Evolutionary conservation across 92 coral and sea anemone species (phyloP).

Genomic region (Zoanthus gigantus): DNA sequence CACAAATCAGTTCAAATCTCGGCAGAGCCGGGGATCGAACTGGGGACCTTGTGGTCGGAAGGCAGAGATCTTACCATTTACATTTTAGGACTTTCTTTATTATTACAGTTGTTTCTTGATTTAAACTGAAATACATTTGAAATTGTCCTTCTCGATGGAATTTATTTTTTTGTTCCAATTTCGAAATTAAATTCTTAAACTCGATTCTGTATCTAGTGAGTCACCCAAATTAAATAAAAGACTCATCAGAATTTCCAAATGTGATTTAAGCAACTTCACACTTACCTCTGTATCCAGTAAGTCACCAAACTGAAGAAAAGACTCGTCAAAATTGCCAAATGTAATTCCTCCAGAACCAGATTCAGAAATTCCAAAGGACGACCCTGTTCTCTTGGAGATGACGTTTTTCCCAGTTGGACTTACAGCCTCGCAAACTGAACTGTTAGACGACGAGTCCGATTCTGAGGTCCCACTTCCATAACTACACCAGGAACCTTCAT

Average conservation of each 20-base stretch:
- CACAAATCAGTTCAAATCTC: too few relatives aligned
- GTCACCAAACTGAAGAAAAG: constrained; percentile 90
- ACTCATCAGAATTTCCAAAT: constrained; percentile 64
- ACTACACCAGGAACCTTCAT: constrained; percentile 89
- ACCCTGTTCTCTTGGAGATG: constrained; percentile 56
- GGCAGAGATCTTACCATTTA: too few relatives aligned
- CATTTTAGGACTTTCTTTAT: too few relatives aligned
- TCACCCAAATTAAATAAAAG: constrained; percentile 88
- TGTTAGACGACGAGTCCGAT: constrained; percentile 35
- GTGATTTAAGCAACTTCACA: not conserved
- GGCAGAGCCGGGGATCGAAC: too few relatives aligned
- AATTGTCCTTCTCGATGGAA: too few relatives aligned
- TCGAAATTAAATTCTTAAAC: not conserved
- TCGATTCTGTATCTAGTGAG: constrained; percentile 84
- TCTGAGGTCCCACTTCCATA: constrained; percentile 55
- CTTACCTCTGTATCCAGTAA: constrained; percentile 87
- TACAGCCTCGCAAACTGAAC: constrained; percentile 40
- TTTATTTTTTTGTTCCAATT: too few relatives aligned
- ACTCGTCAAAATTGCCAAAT: constrained; percentile 80
- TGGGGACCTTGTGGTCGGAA: too few relatives aligned
- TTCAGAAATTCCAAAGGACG: constrained; percentile 79
- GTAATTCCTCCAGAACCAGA: constrained; percentile 92
- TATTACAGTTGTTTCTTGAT: too few relatives aligned
- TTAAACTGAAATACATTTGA: too few relatives aligned
- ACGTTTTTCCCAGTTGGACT: constrained; percentile 30